Percentiles rank a stretch among this genome's conserved stretches.
Conservation (phyloP, 1,140 invertebrate species). For the Periplaneta americana region DNA sequence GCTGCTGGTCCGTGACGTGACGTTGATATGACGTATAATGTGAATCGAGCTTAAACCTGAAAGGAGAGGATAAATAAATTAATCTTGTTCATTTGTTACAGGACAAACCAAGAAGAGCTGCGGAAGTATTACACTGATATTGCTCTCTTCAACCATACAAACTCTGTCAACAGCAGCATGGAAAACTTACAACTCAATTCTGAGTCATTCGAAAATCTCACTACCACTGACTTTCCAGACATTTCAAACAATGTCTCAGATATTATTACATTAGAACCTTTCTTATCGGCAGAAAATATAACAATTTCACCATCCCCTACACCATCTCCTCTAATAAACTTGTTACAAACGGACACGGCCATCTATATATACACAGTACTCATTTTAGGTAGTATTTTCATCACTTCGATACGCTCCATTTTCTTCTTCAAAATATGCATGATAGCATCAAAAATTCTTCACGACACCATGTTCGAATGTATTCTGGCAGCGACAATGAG, state of each 20-base stretch:
- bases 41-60: too few relatives aligned
- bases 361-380: constrained; percentile 39
- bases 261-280: neutral
- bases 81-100: too few relatives aligned
- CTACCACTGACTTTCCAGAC: neutral
- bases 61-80: too few relatives aligned
- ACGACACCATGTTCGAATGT: constrained; percentile 77
- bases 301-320: neutral
- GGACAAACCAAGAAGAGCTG: constrained; percentile 14
- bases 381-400: constrained; percentile 31
- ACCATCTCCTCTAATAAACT: neutral
- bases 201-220: neutral
- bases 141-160: neutral
- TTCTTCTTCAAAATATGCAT: constrained; percentile 76
- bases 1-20: too few relatives aligned
- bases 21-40: too few relatives aligned
- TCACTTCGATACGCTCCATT: constrained; percentile 45
- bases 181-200: neutral
- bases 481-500: constrained; percentile 70
- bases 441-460: constrained; percentile 71
- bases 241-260: neutral
- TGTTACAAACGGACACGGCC: constrained; percentile 28
- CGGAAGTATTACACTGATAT: neutral
- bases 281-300: neutral
- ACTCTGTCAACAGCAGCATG: neutral